Evolutionary conservation across 2,113 vertebrate species (phyloP).

Genomic region (Pedionomus torquatus): DNA sequence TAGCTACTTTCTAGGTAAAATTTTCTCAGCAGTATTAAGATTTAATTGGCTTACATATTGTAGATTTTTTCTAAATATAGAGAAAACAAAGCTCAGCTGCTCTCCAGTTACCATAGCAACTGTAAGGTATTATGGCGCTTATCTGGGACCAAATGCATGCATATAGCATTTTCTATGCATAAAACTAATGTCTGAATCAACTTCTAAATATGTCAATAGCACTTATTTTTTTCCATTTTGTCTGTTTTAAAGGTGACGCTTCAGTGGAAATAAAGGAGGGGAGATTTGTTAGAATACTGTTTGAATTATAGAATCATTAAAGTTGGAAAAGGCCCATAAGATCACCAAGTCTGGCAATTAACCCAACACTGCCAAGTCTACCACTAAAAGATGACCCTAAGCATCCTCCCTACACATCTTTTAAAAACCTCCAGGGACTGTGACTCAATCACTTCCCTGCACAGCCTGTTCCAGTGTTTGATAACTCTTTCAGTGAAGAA

Average conservation of each 20-base stretch:
- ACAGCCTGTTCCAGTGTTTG: background rate
- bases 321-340: background rate
- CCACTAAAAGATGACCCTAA: background rate
- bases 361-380: background rate
- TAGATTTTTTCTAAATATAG: slow-evolving; percentile 31
- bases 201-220: background rate
- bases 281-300: background rate
- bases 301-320: background rate
- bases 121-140: slow-evolving; percentile 29
- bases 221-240: background rate
- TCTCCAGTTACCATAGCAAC: slow-evolving; percentile 64
- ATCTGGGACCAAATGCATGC: background rate
- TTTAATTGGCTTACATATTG: background rate
- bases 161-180: background rate
- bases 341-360: fast-evolving
- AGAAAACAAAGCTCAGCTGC: slow-evolving; percentile 21
- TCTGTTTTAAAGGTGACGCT: background rate
- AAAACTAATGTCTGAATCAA: background rate
- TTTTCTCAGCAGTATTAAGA: background rate
- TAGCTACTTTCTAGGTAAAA: background rate
- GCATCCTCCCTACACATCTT: fast-evolving
- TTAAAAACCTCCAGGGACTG: background rate
- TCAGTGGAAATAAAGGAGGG: background rate
- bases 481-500: fast-evolving
- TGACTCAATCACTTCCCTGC: background rate